phyloP scores from a whole-genome alignment of 2,797 vertebrate species.

The Muscicapa striata region DNA sequence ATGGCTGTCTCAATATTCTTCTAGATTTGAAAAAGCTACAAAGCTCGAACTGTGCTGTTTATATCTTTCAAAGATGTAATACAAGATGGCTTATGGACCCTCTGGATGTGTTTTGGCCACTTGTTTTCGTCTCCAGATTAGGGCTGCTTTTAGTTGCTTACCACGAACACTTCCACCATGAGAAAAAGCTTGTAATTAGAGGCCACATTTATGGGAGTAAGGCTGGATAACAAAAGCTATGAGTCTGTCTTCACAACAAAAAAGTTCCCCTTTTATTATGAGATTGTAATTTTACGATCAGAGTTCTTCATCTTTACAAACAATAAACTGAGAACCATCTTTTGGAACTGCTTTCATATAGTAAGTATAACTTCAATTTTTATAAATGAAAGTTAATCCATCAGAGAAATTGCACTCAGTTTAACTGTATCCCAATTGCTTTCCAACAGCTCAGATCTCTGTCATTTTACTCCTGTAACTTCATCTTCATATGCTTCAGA shows the following conservation, averaged over 20 bases:
- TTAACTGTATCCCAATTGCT: not conserved
- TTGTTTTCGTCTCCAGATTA: not conserved
- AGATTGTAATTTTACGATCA: not conserved
- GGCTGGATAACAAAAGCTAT: not conserved
- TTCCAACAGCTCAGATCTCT: not conserved
- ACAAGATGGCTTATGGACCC: not conserved
- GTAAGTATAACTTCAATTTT: not conserved
- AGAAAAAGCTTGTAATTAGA: not conserved
- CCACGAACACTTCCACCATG: fast-evolving
- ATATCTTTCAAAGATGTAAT: not conserved
- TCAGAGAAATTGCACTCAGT: not conserved
- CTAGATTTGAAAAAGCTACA: not conserved
- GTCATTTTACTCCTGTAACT: not conserved
- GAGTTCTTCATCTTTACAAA: not conserved
- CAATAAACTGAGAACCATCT: not conserved
- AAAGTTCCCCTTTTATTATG: not conserved
- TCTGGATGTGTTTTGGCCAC: not conserved
- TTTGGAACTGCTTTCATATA: not conserved
- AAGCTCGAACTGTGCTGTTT: not conserved
- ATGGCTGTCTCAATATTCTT: not conserved
- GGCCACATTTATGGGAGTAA: not conserved
- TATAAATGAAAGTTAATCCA: not conserved
- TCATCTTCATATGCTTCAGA: not conserved
- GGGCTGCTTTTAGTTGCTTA: not conserved
- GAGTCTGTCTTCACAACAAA: not conserved